Base-by-base conservation (phyloP, 2,888 invertebrate species). In the Orthosia gracilis region DNA sequence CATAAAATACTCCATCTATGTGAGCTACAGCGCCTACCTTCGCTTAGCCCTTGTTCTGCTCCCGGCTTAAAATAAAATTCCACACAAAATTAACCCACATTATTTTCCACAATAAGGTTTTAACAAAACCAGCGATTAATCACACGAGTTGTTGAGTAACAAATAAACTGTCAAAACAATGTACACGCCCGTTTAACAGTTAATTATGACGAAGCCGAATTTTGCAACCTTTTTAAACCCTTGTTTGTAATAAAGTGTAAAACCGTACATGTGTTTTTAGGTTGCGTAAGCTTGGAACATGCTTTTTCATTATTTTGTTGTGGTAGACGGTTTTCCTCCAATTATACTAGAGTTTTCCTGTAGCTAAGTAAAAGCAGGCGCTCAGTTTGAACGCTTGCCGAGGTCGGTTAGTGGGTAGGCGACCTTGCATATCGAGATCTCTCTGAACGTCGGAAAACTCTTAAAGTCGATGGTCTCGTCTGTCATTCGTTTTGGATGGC, bases 181-280 rank as follows among this genome's bases (percentile, higher is more conserved):
- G 49, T 64, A 21, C 17, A 55, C 26, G n/a, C 57, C 21, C 12
- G n/a, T 63, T 63, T 58, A 78, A n/a, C 58, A 62, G 69, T 61
- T 70, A 71, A 85, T 83, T 76, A 82, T 82, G 79, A 85, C 80
- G 74, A 69, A 79, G 80, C 78, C 50, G 75, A 82, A 50, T 64
- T 82, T 21, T 0, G 50, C 4, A 55, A 70, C 69, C 62, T 77
- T 82, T 81, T 67, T 15, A 40, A 66, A 63, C 54, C 59, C 57
- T 15, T 18, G 47, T 49, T 58, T 72, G 26, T 47, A 31, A 76
- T 21, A 62, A 52, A 49, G 17, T 21, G 40, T 18, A 15, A 17
- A 66, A 54, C 17, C n/a, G 18, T 58, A 12, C 17, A 26, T 58
- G 13, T 52, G 52, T 73, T n/a, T 71, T 72, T 58, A 21, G 40